Conservation (phyloP, 1,140 invertebrate genomes). For the Cydia strobilella region DNA sequence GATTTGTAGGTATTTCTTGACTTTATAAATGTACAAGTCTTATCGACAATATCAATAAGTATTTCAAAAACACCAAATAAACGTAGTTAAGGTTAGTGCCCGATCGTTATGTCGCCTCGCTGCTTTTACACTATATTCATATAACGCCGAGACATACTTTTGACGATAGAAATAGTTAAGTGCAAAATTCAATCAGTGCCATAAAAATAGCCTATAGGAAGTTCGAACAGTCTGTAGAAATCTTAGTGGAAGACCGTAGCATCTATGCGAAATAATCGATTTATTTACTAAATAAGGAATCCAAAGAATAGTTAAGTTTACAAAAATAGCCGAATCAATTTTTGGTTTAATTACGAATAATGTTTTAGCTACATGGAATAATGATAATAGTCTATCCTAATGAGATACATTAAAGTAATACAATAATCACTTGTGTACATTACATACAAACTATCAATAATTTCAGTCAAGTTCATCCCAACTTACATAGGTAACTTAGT, state of each 20-base stretch:
- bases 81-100: not conserved
- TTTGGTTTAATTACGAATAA: constrained; percentile 65
- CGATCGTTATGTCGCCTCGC: not conserved
- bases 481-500: constrained; percentile 64
- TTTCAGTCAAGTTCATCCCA: constrained; percentile 62
- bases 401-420: constrained; percentile 46
- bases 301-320: constrained; percentile 36
- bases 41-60: no score
- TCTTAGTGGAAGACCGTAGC: constrained; percentile 18
- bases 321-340: constrained; percentile 64
- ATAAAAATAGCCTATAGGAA: not conserved
- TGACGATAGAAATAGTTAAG: not conserved
- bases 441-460: constrained; percentile 52
- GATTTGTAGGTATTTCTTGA: not conserved
- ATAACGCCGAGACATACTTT: not conserved
- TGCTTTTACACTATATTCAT: not conserved
- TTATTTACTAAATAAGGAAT: not conserved
- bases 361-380: constrained; percentile 51
- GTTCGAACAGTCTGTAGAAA: not conserved
- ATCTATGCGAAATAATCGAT: constrained; percentile 2
- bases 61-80: no score
- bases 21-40: no score
- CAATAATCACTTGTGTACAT: constrained; percentile 46
- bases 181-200: constrained; percentile 1
- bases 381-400: constrained; percentile 25